Conservation (phyloP, 1,140 invertebrate genomes). For the Platyura marginata region DNA sequence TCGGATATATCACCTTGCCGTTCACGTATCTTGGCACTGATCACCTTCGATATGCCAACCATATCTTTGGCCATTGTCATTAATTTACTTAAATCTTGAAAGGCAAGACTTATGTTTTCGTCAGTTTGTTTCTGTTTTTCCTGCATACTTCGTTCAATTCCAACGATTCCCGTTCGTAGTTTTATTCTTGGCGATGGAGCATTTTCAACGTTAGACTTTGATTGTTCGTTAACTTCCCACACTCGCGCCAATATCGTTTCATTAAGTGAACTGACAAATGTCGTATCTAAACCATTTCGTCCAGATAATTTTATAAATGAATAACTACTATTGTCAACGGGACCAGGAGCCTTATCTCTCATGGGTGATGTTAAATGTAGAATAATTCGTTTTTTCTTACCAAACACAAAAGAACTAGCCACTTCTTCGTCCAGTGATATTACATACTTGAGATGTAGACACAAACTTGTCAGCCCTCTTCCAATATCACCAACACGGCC, state of each 20-base stretch:
- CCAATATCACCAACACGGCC: constrained; percentile 48
- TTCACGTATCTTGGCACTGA: constrained; percentile 85
- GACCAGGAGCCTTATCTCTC: constrained; percentile 49
- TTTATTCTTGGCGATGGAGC: constrained; percentile 33
- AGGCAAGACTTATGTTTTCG: constrained; percentile 78
- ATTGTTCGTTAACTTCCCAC: constrained; percentile 32
- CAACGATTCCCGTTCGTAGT: constrained; percentile 75
- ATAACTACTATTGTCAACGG: constrained; percentile 45
- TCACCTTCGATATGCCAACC: constrained; percentile 80
- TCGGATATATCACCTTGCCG: constrained; percentile 92
- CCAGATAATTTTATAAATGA: constrained; percentile 77
- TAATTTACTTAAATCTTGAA: constrained; percentile 86
- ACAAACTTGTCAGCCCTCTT: constrained; percentile 44
- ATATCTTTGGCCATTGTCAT: constrained; percentile 97
- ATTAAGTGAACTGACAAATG: constrained; percentile 44
- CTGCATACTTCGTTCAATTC: constrained; percentile 84
- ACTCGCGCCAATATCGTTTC: constrained; percentile 37
- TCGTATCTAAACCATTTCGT: constrained; percentile 56
- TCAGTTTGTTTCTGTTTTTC: constrained; percentile 80
- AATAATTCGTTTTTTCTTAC: constrained; percentile 61
- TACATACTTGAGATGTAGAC: constrained; percentile 47
- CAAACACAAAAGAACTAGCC: constrained; percentile 51
- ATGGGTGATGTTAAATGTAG: constrained; percentile 51
- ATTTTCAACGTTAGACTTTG: constrained; percentile 16
- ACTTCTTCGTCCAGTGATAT: constrained; percentile 62